phyloP scores from a whole-genome alignment of 2,113 vertebrate genomes.

The Acinonyx jubatus region DNA sequence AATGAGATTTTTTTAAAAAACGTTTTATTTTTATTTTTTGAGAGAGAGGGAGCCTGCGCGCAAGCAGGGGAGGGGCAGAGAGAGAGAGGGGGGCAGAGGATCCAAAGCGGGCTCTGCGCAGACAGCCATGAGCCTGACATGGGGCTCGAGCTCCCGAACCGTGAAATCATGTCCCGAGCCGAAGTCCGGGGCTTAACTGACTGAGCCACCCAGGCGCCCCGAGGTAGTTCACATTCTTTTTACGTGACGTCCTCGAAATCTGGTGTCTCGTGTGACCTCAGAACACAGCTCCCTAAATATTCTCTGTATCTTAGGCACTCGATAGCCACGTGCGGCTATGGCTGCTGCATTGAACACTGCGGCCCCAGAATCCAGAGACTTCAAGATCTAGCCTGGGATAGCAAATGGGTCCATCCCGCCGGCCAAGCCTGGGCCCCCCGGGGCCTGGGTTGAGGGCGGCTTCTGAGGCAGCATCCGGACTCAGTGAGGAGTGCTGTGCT shows the following conservation, averaged over 20 bases:
- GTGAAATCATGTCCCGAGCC: too few relatives aligned
- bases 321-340: fast-evolving
- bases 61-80: too few relatives aligned
- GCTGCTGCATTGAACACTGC: fast-evolving
- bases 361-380: neutral
- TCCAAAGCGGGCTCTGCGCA: too few relatives aligned
- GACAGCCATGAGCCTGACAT: too few relatives aligned
- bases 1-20: too few relatives aligned
- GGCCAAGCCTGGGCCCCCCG: fast-evolving
- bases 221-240: neutral
- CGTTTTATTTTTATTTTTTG: too few relatives aligned
- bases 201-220: too few relatives aligned
- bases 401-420: fast-evolving
- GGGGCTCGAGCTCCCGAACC: too few relatives aligned
- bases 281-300: neutral
- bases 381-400: neutral
- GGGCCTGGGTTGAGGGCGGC: fast-evolving
- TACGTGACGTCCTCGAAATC: neutral
- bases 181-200: too few relatives aligned
- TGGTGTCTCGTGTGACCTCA: fast-evolving
- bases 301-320: fast-evolving
- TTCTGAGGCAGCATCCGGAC: neutral
- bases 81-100: too few relatives aligned
- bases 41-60: too few relatives aligned
- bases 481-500: fast-evolving